Evolutionary conservation across 1,140 invertebrate genomes (phyloP).

Genomic region (Hycleus phaleratus): DNA sequence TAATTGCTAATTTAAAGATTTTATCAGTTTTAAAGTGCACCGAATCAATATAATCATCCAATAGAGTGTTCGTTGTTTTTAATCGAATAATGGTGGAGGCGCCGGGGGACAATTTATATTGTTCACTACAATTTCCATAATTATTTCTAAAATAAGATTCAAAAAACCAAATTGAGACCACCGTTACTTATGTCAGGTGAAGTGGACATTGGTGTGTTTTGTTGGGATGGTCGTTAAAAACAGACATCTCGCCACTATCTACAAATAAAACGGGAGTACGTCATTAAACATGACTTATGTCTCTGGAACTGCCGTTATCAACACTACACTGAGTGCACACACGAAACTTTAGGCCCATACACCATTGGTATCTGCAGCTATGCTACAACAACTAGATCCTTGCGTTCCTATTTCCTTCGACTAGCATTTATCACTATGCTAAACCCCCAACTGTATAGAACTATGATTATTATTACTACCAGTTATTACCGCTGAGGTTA

Average conservation of each 20-base stretch:
- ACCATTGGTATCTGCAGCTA: too few species aligned
- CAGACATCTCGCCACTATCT: constrained; percentile 4
- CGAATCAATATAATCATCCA: too few species aligned
- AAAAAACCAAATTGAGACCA: too few species aligned
- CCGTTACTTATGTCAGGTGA: too few species aligned
- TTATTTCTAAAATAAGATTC: too few species aligned
- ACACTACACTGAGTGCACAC: constrained; percentile 17
- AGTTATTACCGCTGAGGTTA: constrained; percentile 7
- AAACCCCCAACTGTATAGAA: constrained; percentile 1
- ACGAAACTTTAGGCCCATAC: too few species aligned
- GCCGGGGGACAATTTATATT: not conserved
- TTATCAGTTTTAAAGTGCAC: not conserved
- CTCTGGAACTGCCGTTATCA: constrained; percentile 10
- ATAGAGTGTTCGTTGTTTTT: too few species aligned
- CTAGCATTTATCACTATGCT: constrained; percentile 11
- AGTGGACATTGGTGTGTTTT: not conserved
- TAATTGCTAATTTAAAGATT: not conserved
- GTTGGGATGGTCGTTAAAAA: constrained; percentile 9
- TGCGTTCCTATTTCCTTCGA: too few species aligned
- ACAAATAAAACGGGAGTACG: constrained; percentile 12
- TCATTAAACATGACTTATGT: constrained; percentile 18
- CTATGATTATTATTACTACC: constrained; percentile 14
- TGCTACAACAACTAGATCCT: too few species aligned
- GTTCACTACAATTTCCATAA: too few species aligned
- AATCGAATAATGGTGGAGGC: constrained; percentile 7